Evolutionary conservation across 2,797 vertebrate genomes (phyloP), one percentile per base, ranked within the genome.

Genomic region (Urophycis tenuis): DNA sequence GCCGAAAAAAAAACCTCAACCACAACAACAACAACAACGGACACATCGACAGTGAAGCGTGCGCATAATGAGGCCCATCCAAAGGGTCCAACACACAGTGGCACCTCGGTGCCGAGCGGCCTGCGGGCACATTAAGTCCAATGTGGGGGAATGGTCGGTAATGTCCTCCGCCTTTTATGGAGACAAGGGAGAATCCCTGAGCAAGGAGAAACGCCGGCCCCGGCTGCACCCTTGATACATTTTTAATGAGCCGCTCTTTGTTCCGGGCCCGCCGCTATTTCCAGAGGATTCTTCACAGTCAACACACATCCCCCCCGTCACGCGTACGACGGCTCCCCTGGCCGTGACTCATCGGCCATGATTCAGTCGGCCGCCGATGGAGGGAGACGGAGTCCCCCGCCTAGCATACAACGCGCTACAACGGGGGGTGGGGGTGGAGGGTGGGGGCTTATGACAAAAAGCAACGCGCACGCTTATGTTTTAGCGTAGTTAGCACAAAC

Each of bases 171-270:
- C 80, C 60, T 77, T 77, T 83, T 41, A 80, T 81, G 80, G 79
- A 83, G 80, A 82, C 79, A 71, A 64, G 70, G 70, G 77, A 84
- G 85, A 85, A 84, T 84, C 82, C 80, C 86, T 84, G 82, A 83
- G 81, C 80, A 80, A 81, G 80, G 80, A 78, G 80, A 85, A 86
- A 82, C 80, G 81, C 80, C 77, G 74, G 79, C 82, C 74, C 81
- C 78, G 78, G 78, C 79, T 83, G 60, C 82, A 82, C 81, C 83
- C 85, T 84, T 84, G 82, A 85, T 88, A 80, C 79, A 88, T 85
- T 86, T 85, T 88, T 88, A 86, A 85, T 83, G 84, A 86, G 82
- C 76, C 78, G 74, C 82, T 79, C 77, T 87, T 82, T 85, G 84
- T 82, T 85, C 49, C 25, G 4, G 35, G 45, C 81, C 82, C 76